A percentile compares a stretch with the other conserved stretches of the same genome.
These are phyloP conservation scores for Drosophila paranaensis DNA, from an alignment of 2,888 invertebrate genomes.

Conservation along the genomic window DNA sequence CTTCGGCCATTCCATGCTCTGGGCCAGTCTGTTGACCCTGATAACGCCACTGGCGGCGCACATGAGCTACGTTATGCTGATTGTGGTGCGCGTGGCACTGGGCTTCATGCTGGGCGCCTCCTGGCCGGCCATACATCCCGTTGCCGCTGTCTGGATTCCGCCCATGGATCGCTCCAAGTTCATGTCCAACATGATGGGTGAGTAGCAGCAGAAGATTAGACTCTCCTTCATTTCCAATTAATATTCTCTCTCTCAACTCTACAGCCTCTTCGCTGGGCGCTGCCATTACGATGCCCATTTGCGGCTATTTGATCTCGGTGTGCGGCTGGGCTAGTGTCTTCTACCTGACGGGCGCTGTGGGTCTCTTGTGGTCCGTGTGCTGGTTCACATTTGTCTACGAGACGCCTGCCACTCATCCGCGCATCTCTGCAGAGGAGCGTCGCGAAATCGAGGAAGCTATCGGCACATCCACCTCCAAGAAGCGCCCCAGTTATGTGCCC, in stretches of 20 bases:
- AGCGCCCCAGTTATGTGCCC: constrained; percentile 89
- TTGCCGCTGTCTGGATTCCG: constrained; percentile 97
- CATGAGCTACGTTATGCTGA: constrained; percentile 89
- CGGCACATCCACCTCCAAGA: constrained; percentile 87
- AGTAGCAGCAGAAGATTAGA: constrained; percentile 48
- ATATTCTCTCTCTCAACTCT: constrained; percentile 14
- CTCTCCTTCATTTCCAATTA: not conserved
- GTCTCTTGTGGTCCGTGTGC: constrained; percentile 91
- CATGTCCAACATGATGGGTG: constrained; percentile 96
- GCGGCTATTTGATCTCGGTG: constrained; percentile 91
- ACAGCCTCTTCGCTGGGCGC: constrained; percentile 95
- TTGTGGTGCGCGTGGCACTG: constrained; percentile 90
- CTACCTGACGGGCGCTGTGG: constrained; percentile 92
- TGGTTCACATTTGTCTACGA: constrained; percentile 94
- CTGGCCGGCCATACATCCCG: constrained; percentile 96
- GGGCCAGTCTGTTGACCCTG: constrained; percentile 92
- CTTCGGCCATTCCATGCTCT: constrained; percentile 94
- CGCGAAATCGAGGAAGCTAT: constrained; percentile 90
- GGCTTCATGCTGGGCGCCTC: constrained; percentile 93
- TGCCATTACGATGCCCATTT: constrained; percentile 94
- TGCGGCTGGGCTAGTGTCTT: constrained; percentile 96
- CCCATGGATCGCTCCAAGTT: constrained; percentile 97
- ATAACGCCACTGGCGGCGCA: constrained; percentile 92
- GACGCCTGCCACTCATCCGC: constrained; percentile 92
- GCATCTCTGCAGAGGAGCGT: constrained; percentile 90